A percentile compares a stretch with the other conserved stretches of the same genome.
These are phyloP conservation scores for Tigriopus japonicus DNA, from an alignment of 1,140 invertebrate species.

Conservation along the genomic window DNA sequence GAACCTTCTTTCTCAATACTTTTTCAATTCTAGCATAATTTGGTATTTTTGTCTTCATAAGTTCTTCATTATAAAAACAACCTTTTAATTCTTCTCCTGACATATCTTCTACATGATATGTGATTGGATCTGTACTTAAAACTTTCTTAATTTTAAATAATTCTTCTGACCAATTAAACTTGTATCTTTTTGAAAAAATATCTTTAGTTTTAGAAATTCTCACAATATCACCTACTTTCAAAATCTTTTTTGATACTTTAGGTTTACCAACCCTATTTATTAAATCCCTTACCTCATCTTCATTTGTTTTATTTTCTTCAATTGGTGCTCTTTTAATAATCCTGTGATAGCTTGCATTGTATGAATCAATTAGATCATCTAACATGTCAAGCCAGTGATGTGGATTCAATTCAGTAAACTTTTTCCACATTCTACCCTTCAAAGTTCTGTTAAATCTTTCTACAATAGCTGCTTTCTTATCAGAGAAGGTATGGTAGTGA, in stretches of 20 bases:
- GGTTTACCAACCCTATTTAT: background rate
- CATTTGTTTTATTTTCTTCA: slow-evolving; percentile 16
- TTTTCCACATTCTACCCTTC: slow-evolving; percentile 21
- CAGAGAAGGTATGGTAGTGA: slow-evolving; percentile 18
- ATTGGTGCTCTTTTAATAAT: slow-evolving; percentile 19
- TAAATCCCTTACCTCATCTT: background rate
- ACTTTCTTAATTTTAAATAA: slow-evolving; percentile 19
- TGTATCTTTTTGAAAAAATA: slow-evolving; percentile 19
- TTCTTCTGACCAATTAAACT: slow-evolving; percentile 19
- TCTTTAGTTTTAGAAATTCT: slow-evolving; percentile 16
- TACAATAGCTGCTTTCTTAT: slow-evolving; percentile 21
- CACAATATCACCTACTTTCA: slow-evolving; percentile 18
- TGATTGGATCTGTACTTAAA: slow-evolving; percentile 10
- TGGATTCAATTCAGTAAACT: slow-evolving; percentile 20
- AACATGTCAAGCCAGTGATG: slow-evolving; percentile 19
- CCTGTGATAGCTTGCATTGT: slow-evolving; percentile 20
- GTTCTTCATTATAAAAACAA: slow-evolving; percentile 7
- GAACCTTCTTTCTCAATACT: too few species aligned
- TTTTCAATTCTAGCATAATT: too few species aligned
- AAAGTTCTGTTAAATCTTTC: slow-evolving; percentile 23
- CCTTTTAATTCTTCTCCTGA: slow-evolving; percentile 15
- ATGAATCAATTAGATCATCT: slow-evolving; percentile 18
- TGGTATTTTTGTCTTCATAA: slow-evolving; percentile 1
- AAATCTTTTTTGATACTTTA: slow-evolving; percentile 5
- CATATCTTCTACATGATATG: slow-evolving; percentile 16